phyloP scores from a whole-genome alignment of 2,888 invertebrate genomes.

The Netelia fuscicornis region DNA sequence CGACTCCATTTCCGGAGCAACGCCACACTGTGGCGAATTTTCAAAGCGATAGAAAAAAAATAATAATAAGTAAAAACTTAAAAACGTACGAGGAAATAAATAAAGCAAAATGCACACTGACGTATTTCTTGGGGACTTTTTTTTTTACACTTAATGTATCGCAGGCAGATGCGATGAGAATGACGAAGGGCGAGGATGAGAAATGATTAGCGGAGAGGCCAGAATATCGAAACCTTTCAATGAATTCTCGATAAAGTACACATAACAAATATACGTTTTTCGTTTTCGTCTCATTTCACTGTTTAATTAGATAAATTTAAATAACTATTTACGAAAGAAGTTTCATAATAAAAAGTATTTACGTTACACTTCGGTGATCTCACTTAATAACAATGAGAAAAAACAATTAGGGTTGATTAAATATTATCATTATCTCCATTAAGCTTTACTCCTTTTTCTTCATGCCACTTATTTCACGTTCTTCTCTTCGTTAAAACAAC shows the following conservation, averaged over 20 bases:
- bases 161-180: constrained; percentile 32
- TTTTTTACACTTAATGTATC: constrained; percentile 29
- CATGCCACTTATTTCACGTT: constrained; percentile 18
- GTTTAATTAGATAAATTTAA: constrained; percentile 78
- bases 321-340: constrained; percentile 79
- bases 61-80: constrained; percentile 5
- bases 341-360: constrained; percentile 80
- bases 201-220: constrained; percentile 53
- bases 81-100: constrained; percentile 10
- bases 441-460: constrained; percentile 70
- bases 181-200: constrained; percentile 6
- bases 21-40: constrained; percentile 19
- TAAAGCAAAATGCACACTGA: constrained; percentile 45
- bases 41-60: constrained; percentile 15
- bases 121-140: background rate
- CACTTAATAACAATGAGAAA: constrained; percentile 74
- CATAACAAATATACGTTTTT: constrained; percentile 54
- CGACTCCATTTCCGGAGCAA: constrained; percentile 15
- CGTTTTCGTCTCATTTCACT: constrained; percentile 76
- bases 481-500: constrained; percentile 69
- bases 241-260: constrained; percentile 50
- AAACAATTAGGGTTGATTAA: constrained; percentile 65
- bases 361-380: constrained; percentile 75
- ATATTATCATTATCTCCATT: constrained; percentile 70
- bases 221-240: background rate